Evolutionary conservation across 92 coral and sea anemone genomes (phyloP), one percentile per base, ranked within the genome.

Genomic region (Epizoanthus scotinus): DNA sequence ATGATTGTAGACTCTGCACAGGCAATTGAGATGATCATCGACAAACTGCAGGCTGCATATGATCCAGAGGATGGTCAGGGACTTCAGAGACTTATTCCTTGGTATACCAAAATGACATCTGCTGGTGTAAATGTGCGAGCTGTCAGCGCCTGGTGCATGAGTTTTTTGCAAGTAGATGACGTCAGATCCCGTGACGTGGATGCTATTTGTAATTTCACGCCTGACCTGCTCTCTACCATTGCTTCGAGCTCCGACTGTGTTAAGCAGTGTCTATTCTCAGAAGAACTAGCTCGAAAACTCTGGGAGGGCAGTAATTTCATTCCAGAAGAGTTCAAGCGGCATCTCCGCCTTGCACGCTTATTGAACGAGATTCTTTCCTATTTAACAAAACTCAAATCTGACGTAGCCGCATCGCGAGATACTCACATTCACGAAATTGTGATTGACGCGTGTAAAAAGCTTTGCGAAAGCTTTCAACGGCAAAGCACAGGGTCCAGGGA

Each of bases 111-210:
- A 42, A 89, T 70, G 89, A 82, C 63, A 60, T 77, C 50, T 22
- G 63, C 64, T 19, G 89, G 86, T 6, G 77, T 58, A 34, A 15
- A 86, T 9, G 47, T 58, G 18, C 78, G 19, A 19, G 70, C 63
- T 10, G 75, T 89, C 27, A 67, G 82, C 67, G 82, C 87, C 15
- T 89, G 92, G 92, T 89, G 92, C 71, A 70, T 66, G 28, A 83
- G 89, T 2, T 68, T 89, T 64, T 44, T 89, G 17, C 52, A 47
- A 2, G 52, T 47, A 47, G 28, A 67, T 2, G 67, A 89, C 14
- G 73, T 82, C 8, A 59, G 63, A 8, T 82, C 89, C 44, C 82
- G 89, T 26, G 89, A 89, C 52, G 57, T 89, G 18, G 89, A 89
- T 77, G 77, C 85, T 21, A 85, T 89, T 78, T 75, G 60, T 34